These are phyloP conservation scores for Diploptera punctata DNA, from an alignment of 2,888 invertebrate species.

Conservation along the genomic window DNA sequence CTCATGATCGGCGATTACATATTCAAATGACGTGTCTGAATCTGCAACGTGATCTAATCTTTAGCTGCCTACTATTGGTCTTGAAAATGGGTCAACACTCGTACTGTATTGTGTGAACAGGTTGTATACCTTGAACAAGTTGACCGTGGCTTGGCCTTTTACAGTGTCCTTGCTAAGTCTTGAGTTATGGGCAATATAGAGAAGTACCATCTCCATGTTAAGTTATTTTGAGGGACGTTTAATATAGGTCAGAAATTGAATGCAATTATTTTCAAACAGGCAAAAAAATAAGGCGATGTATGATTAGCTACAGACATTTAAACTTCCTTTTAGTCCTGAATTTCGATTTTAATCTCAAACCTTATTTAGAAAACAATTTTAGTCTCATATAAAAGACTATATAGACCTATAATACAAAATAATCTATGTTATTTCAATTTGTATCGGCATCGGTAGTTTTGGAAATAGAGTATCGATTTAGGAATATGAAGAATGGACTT, in stretches of 20 bases:
- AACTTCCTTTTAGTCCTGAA: no score
- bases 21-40: not conserved
- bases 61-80: not conserved
- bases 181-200: not conserved
- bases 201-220: slow-evolving; percentile 9
- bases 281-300: no score
- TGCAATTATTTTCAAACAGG: no score
- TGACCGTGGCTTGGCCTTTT: slow-evolving; percentile 24
- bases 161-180: slow-evolving; percentile 2
- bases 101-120: slow-evolving; percentile 3
- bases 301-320: no score
- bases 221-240: not conserved
- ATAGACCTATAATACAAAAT: no score
- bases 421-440: no score
- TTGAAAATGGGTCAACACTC: slow-evolving; percentile 20
- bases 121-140: slow-evolving; percentile 12
- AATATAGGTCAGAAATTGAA: not conserved
- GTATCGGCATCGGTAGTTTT: no score
- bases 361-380: no score
- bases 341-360: no score
- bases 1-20: not conserved
- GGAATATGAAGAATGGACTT: no score
- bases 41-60: not conserved
- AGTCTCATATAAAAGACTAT: no score
- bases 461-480: no score